Base-by-base conservation (phyloP, 2,888 invertebrate genomes). In the Hirtodrosophila trivittata region DNA sequence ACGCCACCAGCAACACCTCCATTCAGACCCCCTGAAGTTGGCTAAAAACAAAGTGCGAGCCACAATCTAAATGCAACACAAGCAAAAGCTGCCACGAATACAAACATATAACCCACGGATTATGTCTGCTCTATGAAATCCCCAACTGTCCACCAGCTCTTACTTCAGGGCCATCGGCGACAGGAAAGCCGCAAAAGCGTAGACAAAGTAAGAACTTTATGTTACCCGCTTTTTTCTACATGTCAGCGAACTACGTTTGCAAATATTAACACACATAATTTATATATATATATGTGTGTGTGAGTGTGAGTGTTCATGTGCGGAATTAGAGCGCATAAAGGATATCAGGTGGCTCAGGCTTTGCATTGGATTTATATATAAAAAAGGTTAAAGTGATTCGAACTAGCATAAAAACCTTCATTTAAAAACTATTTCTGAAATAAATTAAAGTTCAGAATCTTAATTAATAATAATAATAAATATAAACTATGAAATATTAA, bases 41-140 rank as follows among this genome's bases (percentile, higher is more conserved):
- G n/a, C n/a, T n/a, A n/a, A n/a, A n/a, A n/a, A n/a, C n/a, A 25
- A 39, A 28, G 50, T 58, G 62, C 62, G 54, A 57, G 52, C 66
- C 47, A 42, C 47, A 30, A 54, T 51, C 63, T 41, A 46, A 57
- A 52, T 64, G 47, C 47, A 57, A 33, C 59, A 30, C 38, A 42
- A 39, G 38, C 45, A 12, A 18, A 30, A 28, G 25, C 42, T 28
- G 21, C 37, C 28, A n/a, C 35, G 9, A 33, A 49, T 54, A 54
- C 21, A 50, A 26, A 70, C 63, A 37, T 62, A 68, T 66, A 70
- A 47, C 66, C 57, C 30, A 50, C 18, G 81, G 85, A 84, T 81
- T 81, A 86, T 67, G 63, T 70, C 58, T 60, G 85, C 77, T 60
- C 67, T 54, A 57, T 45, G 66, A 58, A 69, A 72, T 76, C 58